Conservation (phyloP, 2,888 invertebrate genomes). For the Chironomus tentans region DNA sequence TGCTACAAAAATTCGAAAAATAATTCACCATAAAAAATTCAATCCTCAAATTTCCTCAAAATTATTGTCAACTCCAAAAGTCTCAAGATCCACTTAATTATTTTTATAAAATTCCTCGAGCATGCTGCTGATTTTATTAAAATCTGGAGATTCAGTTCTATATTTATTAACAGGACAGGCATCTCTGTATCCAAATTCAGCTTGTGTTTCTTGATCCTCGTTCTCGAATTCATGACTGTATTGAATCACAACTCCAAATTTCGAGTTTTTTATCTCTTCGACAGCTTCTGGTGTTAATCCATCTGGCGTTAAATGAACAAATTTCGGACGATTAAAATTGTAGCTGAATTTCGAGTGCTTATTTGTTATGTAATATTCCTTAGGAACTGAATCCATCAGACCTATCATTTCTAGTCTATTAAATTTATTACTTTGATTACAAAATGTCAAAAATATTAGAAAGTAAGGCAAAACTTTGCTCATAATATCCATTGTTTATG, state of each 20-base stretch:
- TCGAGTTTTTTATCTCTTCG: background rate
- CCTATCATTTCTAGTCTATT: background rate
- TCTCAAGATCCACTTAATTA: no score
- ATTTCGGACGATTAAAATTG: background rate
- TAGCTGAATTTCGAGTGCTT: background rate
- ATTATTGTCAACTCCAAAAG: no score
- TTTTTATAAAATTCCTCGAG: no score
- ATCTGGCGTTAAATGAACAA: background rate
- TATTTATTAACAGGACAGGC: no score
- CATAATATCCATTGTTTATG: background rate
- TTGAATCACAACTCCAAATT: background rate
- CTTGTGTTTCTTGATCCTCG: no score
- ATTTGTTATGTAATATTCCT: background rate
- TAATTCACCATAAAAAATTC: no score
- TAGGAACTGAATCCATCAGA: background rate
- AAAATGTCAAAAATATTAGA: background rate
- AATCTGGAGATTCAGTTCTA: no score
- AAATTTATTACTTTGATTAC: background rate
- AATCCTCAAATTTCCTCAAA: no score
- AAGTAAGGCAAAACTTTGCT: background rate
- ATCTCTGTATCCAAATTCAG: no score
- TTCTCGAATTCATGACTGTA: no score
- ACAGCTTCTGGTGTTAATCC: background rate
- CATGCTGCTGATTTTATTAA: no score
- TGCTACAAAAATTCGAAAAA: no score